Conservation (phyloP, 2,797 vertebrate species). For the Cirrhinus mrigala region DNA sequence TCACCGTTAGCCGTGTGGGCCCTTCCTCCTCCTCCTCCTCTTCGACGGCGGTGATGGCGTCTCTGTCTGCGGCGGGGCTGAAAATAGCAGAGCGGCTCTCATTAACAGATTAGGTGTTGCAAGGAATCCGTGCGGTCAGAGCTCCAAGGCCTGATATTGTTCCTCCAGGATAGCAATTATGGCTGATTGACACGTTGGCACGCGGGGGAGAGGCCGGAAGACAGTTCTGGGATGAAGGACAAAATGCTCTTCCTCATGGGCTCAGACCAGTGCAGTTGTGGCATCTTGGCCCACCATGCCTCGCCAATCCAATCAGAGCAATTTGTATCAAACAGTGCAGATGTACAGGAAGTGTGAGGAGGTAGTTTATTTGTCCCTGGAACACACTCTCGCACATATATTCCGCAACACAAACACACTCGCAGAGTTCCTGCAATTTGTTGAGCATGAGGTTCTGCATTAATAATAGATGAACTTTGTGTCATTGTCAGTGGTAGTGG, state of each 20-base stretch:
- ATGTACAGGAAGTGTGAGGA: conserved; percentile 50
- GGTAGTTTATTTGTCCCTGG: conserved; percentile 55
- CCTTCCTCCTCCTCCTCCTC: conserved; percentile 48
- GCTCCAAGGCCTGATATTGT: conserved; percentile 82
- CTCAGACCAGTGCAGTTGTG: conserved; percentile 48
- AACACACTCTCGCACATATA: conserved; percentile 41
- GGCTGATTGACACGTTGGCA: conserved; percentile 92
- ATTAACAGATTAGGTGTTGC: conserved; percentile 93
- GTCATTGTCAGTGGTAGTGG: conserved; percentile 61
- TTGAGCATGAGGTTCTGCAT: conserved; percentile 56
- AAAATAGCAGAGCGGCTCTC: conserved; percentile 88
- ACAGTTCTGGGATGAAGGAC: conserved; percentile 83
- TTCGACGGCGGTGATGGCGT: conserved; percentile 62
- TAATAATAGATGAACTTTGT: conserved; percentile 65
- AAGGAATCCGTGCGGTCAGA: conserved; percentile 86
- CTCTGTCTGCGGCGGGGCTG: conserved; percentile 75
- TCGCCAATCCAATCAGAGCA: conserved; percentile 56
- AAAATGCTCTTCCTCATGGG: conserved; percentile 75
- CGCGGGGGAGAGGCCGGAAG: conserved; percentile 70
- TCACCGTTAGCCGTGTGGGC: conserved; percentile 75
- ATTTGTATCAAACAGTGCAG: conserved; percentile 59
- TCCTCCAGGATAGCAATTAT: conserved; percentile 91
- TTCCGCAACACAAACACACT: conserved; percentile 45
- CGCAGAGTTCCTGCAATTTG: conserved; percentile 59
- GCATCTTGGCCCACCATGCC: conserved; percentile 34